Evolutionary conservation across 2,113 vertebrate genomes (phyloP).

Genomic region (Syngnathus floridae): DNA sequence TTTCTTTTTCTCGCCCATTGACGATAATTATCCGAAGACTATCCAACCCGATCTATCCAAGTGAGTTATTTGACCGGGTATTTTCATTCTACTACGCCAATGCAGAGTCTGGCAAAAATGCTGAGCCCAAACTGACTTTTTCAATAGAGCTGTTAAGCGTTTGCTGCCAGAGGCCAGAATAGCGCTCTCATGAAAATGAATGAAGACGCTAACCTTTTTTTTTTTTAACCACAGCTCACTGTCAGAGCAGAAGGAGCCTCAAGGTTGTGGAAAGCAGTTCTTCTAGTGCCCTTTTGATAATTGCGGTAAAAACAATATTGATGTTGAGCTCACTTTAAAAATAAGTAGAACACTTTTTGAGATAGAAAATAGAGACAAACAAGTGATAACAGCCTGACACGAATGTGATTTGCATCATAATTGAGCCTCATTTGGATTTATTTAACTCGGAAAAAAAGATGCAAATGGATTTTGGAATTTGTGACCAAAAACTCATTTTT

Average conservation of each 20-base stretch:
- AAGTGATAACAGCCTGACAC: neutral
- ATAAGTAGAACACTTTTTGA: too few species aligned
- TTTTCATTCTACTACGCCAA: neutral
- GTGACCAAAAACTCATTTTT: neutral
- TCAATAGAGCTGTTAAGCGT: neutral
- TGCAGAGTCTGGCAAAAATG: neutral
- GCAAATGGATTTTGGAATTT: neutral
- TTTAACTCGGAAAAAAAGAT: neutral
- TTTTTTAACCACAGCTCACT: conserved; percentile 7
- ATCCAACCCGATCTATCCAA: too few species aligned
- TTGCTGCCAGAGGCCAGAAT: neutral
- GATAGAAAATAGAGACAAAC: neutral
- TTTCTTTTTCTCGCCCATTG: neutral
- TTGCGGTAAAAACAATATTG: conserved; percentile 7
- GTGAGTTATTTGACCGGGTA: neutral
- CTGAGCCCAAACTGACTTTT: conserved; percentile 2
- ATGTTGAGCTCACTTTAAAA: neutral
- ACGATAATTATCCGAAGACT: too few species aligned
- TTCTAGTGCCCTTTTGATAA: conserved; percentile 28
- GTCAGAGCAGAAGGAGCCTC: conserved; percentile 17
- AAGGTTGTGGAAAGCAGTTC: conserved; percentile 33
- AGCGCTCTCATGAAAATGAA: conserved; percentile 32
- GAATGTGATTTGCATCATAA: neutral
- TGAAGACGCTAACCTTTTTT: conserved; percentile 7
- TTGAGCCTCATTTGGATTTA: neutral